Evolutionary conservation across 2,888 invertebrate genomes (phyloP).

Genomic region (Morpho helenor): DNA sequence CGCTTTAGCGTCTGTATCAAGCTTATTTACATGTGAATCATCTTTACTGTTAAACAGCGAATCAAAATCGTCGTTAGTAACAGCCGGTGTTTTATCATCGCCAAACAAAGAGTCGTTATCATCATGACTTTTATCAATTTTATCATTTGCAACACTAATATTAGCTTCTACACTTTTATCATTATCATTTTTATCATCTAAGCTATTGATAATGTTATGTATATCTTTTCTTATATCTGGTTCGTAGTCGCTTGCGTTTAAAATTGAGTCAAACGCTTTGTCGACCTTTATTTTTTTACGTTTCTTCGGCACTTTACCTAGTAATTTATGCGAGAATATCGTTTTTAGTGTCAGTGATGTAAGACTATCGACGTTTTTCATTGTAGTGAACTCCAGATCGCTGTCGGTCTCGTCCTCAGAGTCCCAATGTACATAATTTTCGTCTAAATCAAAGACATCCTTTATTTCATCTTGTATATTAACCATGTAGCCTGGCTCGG

Average conservation of each 20-base stretch:
- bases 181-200: slow-evolving; percentile 29
- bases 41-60: slow-evolving; percentile 18
- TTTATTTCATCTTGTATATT: slow-evolving; percentile 42
- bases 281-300: slow-evolving; percentile 37
- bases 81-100: slow-evolving; percentile 19
- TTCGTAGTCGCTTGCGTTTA: slow-evolving; percentile 30
- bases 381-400: slow-evolving; percentile 12
- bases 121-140: slow-evolving; percentile 7
- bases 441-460: slow-evolving; percentile 37
- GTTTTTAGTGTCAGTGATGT: slow-evolving; percentile 45
- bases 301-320: slow-evolving; percentile 51
- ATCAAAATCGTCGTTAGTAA: slow-evolving; percentile 30
- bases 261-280: slow-evolving; percentile 30
- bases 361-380: slow-evolving; percentile 36
- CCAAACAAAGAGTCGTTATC: slow-evolving; percentile 27
- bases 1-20: slow-evolving; percentile 1
- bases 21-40: slow-evolving; percentile 7
- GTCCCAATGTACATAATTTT: slow-evolving; percentile 53
- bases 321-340: slow-evolving; percentile 46
- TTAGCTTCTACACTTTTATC: neutral
- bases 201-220: slow-evolving; percentile 42
- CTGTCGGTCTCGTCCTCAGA: slow-evolving; percentile 37
- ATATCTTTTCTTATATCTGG: slow-evolving; percentile 36
- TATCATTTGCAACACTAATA: neutral
- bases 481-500: slow-evolving; percentile 49